Evolutionary conservation across 2,797 vertebrate genomes (phyloP).

Genomic region (Scyliorhinus canicula): DNA sequence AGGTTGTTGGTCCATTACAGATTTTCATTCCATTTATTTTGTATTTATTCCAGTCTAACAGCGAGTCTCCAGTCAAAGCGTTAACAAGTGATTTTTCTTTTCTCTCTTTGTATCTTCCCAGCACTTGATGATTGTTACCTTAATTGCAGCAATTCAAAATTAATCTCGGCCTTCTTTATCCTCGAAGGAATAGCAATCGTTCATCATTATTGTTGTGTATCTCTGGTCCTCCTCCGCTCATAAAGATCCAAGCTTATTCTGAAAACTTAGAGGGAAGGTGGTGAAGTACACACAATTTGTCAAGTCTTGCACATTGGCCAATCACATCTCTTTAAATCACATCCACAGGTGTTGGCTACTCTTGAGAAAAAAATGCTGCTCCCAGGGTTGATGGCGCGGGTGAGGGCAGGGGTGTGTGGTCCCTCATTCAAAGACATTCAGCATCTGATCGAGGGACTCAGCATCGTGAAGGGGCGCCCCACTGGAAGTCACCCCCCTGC

Average conservation of each 20-base stretch:
- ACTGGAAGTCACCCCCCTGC: too few relatives aligned
- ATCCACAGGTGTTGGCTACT: not conserved
- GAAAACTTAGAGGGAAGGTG: not conserved
- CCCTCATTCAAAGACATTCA: not conserved
- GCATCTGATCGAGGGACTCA: not conserved
- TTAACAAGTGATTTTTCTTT: not conserved
- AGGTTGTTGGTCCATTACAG: not conserved
- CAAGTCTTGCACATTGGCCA: not conserved
- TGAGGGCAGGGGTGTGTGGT: too few relatives aligned
- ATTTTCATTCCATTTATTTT: not conserved
- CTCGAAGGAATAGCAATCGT: not conserved
- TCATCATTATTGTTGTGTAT: not conserved
- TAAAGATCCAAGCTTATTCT: not conserved
- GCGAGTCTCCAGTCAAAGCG: not conserved
- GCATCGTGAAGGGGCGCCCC: too few relatives aligned
- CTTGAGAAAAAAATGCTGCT: not conserved
- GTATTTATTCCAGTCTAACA: not conserved
- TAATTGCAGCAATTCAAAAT: slow-evolving; percentile 6
- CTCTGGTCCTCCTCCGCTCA: not conserved
- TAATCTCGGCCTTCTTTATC: not conserved
- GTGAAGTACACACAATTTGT: not conserved
- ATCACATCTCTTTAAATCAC: not conserved
- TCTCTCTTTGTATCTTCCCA: not conserved
- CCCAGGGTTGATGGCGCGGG: too few relatives aligned
- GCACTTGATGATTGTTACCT: not conserved